phyloP scores from a whole-genome alignment of 2,797 vertebrate genomes.

The Artibeus jamaicensis region DNA sequence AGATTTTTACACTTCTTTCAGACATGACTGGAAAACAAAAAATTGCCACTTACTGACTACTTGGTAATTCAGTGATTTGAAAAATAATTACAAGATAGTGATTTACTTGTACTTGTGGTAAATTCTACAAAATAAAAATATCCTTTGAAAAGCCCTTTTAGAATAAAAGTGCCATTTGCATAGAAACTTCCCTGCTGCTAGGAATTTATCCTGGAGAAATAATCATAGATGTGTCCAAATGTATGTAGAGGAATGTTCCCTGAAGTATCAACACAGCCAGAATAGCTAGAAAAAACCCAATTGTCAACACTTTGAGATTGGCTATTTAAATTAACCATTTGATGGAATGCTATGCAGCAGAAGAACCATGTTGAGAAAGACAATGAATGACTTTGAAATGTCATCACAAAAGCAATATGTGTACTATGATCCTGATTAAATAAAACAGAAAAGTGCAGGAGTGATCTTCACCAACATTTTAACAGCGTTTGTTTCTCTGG shows the following conservation, averaged over 20 bases:
- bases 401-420: conserved; percentile 11
- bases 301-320: background rate
- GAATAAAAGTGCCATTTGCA: conserved; percentile 15
- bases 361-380: conserved; percentile 17
- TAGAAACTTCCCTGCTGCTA: background rate
- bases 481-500: conserved; percentile 10
- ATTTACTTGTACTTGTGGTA: conserved; percentile 29
- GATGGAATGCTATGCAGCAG: background rate
- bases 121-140: conserved; percentile 31
- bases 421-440: background rate
- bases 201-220: conserved; percentile 34
- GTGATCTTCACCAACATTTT: background rate
- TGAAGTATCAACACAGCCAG: conserved; percentile 32
- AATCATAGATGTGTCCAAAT: background rate
- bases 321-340: conserved; percentile 4
- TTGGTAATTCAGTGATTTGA: conserved; percentile 33
- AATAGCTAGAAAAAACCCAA: background rate
- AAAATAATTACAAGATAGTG: conserved; percentile 41
- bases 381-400: conserved; percentile 28
- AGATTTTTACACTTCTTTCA: conserved; percentile 28
- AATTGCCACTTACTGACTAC: conserved; percentile 1
- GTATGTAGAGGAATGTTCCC: background rate
- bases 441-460: conserved; percentile 10
- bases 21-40: conserved; percentile 3
- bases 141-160: background rate